phyloP scores from a whole-genome alignment of 1,140 invertebrate genomes.

The Drosophila prosaltans region DNA sequence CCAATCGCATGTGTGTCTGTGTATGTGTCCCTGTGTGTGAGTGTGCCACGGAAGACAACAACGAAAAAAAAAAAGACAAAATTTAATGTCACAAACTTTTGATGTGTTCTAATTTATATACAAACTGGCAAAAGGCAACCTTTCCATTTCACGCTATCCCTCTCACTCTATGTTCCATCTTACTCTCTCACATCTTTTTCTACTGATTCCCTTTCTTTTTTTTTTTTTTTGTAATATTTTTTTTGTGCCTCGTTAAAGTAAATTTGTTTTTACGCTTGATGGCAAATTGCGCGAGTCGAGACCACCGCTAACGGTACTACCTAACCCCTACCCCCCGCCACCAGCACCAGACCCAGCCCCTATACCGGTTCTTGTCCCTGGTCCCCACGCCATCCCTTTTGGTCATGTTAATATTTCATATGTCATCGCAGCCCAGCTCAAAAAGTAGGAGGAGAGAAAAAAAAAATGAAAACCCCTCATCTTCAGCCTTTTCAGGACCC shows the following conservation, averaged over 20 bases:
- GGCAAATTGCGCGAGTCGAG: constrained; percentile 64
- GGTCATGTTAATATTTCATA: constrained; percentile 78
- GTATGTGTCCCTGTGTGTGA: constrained; percentile 3
- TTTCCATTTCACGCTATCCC: constrained; percentile 25
- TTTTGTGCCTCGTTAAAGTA: constrained; percentile 66
- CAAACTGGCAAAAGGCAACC: constrained; percentile 37
- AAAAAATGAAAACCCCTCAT: constrained; percentile 25
- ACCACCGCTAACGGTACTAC: background rate
- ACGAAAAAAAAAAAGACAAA: constrained; percentile 13
- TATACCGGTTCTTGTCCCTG: background rate
- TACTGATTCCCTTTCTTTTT: constrained; percentile 8
- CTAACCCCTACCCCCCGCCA: background rate
- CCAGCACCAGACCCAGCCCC: background rate
- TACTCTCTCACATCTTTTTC: constrained; percentile 4
- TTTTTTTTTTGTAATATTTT: background rate
- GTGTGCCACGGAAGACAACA: constrained; percentile 1
- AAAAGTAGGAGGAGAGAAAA: background rate
- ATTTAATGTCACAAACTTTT: constrained; percentile 74
- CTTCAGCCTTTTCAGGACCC: background rate
- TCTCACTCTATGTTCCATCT: constrained; percentile 2
- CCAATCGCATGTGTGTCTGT: constrained; percentile 40
- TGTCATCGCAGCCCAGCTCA: constrained; percentile 58
- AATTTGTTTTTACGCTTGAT: constrained; percentile 77
- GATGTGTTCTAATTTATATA: constrained; percentile 74
- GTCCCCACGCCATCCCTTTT: constrained; percentile 13